Evolutionary conservation across 2,797 vertebrate genomes (phyloP), one percentile per base, ranked within the genome.

Genomic region (Microcaecilia unicolor): DNA sequence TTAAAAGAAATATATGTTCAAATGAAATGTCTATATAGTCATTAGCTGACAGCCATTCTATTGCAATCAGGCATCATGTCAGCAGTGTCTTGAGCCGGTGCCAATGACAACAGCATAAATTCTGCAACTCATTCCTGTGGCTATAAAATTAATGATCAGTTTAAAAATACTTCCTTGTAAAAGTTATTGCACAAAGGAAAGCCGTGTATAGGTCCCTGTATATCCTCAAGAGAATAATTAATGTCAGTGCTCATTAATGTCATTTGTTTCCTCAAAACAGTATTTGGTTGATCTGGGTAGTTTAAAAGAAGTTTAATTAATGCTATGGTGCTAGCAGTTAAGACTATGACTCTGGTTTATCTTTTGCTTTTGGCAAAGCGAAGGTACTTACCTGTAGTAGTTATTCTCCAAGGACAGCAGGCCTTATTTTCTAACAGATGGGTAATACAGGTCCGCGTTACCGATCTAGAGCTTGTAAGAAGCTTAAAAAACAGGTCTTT

Each of bases 71-170:
- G 80, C 59, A 67, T 75, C 80, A 81, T 81, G 77, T 77, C 83
- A 77, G 59, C 44, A 57, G 69, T 60, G 81, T 69, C 70, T 77
- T 83, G 74, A 81, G 81, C 67, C 57, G 53, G 48, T 72, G 79
- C 79, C 80, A 84, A 81, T 69, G 80, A 83, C 77, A 86, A 83
- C 76, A 85, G 79, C 72, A 86, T 83, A 80, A 85, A 83, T 83
- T 84, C 61, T 76, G 72, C 70, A 83, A 84, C 81, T 83, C 71
- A 83, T 81, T 86, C 80, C 74, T 69, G 42, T 47, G 75, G 76
- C 54, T 76, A 74, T 85, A 85, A 84, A 85, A 84, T 85, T 84
- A 85, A 85, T 76, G 80, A 81, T 75, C 83, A 83, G 78, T 77
- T 83, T 79, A 79, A 84, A 85, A 83, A 83, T 81, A 79, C 72